Percentiles rank a stretch among this genome's conserved stretches.
These are phyloP conservation scores for Podabrus alpinus DNA, from an alignment of 2,888 invertebrate species.

Conservation along the genomic window DNA sequence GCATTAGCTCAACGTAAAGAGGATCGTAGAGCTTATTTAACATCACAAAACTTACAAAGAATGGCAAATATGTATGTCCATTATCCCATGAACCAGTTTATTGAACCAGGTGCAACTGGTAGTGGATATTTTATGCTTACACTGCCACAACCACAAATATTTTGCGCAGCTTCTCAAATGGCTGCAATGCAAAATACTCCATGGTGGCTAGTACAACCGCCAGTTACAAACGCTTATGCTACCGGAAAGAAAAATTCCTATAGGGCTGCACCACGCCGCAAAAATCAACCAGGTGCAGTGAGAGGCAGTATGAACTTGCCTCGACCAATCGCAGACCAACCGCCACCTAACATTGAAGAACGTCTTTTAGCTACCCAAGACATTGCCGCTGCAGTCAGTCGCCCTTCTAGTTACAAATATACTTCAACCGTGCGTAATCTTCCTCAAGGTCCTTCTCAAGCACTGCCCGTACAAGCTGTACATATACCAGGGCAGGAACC, in stretches of 20 bases:
- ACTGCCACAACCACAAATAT: slow-evolving; percentile 87
- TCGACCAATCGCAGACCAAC: slow-evolving; percentile 87
- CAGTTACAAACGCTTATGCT: slow-evolving; percentile 67
- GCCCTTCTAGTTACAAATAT: slow-evolving; percentile 84
- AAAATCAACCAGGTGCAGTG: slow-evolving; percentile 64
- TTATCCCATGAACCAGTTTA: slow-evolving; percentile 90
- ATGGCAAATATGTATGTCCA: slow-evolving; percentile 95
- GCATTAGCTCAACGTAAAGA: slow-evolving; percentile 99
- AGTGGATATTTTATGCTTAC: slow-evolving; percentile 92
- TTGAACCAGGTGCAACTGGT: slow-evolving; percentile 71
- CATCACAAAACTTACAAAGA: slow-evolving; percentile 98
- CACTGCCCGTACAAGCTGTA: slow-evolving; percentile 78
- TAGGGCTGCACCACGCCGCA: slow-evolving; percentile 51
- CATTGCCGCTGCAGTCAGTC: slow-evolving; percentile 67
- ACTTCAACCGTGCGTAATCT: slow-evolving; percentile 91
- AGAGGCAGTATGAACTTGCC: slow-evolving; percentile 74
- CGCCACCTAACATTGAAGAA: slow-evolving; percentile 68
- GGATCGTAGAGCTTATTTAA: slow-evolving; percentile 96
- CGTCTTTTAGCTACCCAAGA: slow-evolving; percentile 70
- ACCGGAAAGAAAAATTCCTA: slow-evolving; percentile 65
- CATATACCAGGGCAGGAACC: slow-evolving; percentile 95
- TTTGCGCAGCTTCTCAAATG: slow-evolving; percentile 88
- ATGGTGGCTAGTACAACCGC: slow-evolving; percentile 85
- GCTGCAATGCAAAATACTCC: slow-evolving; percentile 87
- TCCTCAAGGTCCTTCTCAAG: slow-evolving; percentile 61